Conservation (phyloP, 2,797 vertebrate genomes). For the Hapalemur alaotrensis region DNA sequence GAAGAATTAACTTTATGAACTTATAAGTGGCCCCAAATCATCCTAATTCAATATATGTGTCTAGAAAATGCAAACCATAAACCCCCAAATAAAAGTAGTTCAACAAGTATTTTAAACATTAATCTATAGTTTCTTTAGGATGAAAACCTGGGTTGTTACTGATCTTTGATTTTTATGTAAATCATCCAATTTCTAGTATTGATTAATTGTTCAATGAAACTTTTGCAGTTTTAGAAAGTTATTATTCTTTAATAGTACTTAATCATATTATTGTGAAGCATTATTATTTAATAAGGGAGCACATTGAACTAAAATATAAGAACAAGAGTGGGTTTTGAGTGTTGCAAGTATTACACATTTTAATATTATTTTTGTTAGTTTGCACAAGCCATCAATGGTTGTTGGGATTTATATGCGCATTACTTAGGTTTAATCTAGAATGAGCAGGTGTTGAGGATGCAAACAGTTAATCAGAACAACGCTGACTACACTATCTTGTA, state of each 20-base stretch:
- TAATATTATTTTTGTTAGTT: background rate
- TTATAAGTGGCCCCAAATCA: background rate
- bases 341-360: background rate
- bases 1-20: background rate
- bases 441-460: background rate
- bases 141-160: background rate
- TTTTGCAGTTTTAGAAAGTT: background rate
- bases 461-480: background rate
- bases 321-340: background rate
- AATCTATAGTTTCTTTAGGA: background rate
- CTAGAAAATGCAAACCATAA: background rate
- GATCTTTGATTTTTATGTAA: background rate
- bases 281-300: background rate
- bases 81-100: background rate
- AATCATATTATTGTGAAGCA: background rate
- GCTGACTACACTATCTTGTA: background rate
- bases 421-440: background rate
- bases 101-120: background rate
- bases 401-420: background rate
- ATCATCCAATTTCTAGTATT: background rate
- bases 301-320: background rate
- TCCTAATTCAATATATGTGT: background rate
- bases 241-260: background rate
- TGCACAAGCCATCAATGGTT: background rate
- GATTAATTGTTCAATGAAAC: constrained; percentile 8